Base-by-base conservation (phyloP, 1,140 invertebrate genomes). In the Ceratoteleas bidentatus region DNA sequence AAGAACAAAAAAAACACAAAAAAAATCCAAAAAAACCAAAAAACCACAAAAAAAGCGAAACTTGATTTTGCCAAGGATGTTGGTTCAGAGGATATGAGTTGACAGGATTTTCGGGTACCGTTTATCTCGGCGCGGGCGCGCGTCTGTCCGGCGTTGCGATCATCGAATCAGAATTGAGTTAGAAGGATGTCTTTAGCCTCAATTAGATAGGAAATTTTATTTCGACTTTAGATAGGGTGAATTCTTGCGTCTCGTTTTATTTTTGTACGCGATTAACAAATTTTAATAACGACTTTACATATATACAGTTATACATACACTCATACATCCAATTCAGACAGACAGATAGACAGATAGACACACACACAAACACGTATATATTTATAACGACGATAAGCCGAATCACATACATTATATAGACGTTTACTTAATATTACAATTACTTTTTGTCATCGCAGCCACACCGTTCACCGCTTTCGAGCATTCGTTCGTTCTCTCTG, bases 131-230 rank as follows among this genome's bases (percentile, higher is more conserved):
- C 69, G 75, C 69, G 54, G 57, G 16, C 70, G 79, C 62, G 79
- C 78, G 78, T 82, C 83, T 72, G 78, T 81, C 64, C 78, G 69
- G 16, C 53, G 61, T 58, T 81, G 74, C 62, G 62, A 78, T 76
- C 83, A 85, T 86, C 76, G 65, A 84, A 85, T 88, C 65, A 84
- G 75, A 81, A 78, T 89, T 89, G 85, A 86, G 84, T 90, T 89
- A 87, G 84, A 87, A 77, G 52, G 64, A 85, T 66, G 73, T 88
- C 58, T 88, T 86, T 90, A 88, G 88, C 86, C 60, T 86, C 73
- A 88, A 87, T 90, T 91, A 90, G 90, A 87, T 91, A 91, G 89
- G 78, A 89, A 90, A 90, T 88, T 87, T 91, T 86, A 89, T 87
- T 90, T 90, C 86, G 75, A 89, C 84, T 87, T 84, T 90, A 90